Percentiles rank a stretch among this genome's conserved stretches.
phyloP scores from a whole-genome alignment of 1,140 invertebrate genomes.

The Alviniconcha marisindica region DNA sequence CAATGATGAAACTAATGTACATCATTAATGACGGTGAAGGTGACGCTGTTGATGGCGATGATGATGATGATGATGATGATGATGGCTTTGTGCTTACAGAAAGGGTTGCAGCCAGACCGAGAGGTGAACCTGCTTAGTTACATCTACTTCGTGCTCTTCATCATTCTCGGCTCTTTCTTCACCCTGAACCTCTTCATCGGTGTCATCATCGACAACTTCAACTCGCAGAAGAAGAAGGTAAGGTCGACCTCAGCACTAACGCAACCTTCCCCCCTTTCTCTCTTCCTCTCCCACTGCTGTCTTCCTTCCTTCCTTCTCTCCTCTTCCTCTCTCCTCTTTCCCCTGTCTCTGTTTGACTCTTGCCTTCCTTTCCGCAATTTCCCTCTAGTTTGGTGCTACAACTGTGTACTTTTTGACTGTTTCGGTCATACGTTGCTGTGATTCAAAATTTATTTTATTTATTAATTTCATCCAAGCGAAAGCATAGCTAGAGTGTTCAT shows the following conservation, averaged over 20 bases:
- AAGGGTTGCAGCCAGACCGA: conserved; percentile 91
- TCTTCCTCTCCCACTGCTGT: neutral
- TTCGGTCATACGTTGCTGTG: too few relatives aligned
- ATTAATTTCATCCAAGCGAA: too few relatives aligned
- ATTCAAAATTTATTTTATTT: too few relatives aligned
- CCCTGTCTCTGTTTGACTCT: neutral
- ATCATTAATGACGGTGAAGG: too few relatives aligned
- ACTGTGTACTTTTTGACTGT: too few relatives aligned
- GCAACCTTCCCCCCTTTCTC: neutral
- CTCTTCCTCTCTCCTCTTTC: neutral
- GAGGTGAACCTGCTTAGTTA: conserved; percentile 98
- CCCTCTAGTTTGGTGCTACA: too few relatives aligned
- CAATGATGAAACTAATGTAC: too few relatives aligned
- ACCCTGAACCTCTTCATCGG: conserved; percentile 98
- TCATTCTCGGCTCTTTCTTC: conserved; percentile 98
- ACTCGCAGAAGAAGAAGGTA: conserved; percentile 96
- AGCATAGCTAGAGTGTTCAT: too few relatives aligned
- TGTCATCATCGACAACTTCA: conserved; percentile 99
- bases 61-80: conserved; percentile 17
- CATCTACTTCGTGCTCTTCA: conserved; percentile 98
- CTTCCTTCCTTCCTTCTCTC: neutral
- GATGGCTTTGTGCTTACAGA: conserved; percentile 77
- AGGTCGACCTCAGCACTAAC: conserved; percentile 67
- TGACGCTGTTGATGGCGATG: too few relatives aligned
- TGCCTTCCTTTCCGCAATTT: too few relatives aligned